Conservation (phyloP, 2,888 invertebrate genomes). For the Drosophila kambysellisi region DNA sequence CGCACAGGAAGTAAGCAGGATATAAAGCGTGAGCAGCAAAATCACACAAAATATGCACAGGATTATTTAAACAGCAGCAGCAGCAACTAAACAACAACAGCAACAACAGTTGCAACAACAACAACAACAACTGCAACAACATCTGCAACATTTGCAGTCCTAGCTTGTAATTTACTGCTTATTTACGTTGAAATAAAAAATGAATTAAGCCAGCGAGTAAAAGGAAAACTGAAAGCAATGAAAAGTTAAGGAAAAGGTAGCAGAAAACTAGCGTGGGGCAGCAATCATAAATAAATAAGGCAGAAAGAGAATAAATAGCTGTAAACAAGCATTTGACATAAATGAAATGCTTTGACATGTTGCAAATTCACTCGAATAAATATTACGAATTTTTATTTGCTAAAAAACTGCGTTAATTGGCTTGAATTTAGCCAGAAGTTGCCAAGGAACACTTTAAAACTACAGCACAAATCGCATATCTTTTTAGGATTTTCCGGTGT, state of each 20-base stretch:
- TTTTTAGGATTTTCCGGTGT: neutral
- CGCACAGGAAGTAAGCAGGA: constrained; percentile 24
- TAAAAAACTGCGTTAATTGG: constrained; percentile 47
- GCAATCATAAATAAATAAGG: constrained; percentile 64
- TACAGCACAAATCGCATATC: neutral
- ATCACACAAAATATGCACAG: constrained; percentile 44
- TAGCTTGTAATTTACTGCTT: constrained; percentile 76
- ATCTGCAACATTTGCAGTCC: constrained; percentile 43
- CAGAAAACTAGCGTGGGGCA: constrained; percentile 10
- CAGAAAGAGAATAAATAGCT: constrained; percentile 25
- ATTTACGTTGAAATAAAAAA: constrained; percentile 76
- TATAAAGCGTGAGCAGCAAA: constrained; percentile 36
- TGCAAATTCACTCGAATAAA: constrained; percentile 51
- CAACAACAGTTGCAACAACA: no score
- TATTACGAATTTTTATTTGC: constrained; percentile 9
- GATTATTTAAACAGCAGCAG: constrained; percentile 33
- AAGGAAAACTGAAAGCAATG: constrained; percentile 17
- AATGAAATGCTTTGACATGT: constrained; percentile 77
- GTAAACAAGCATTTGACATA: constrained; percentile 47
- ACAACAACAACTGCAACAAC: constrained; percentile 23
- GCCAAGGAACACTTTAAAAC: neutral
- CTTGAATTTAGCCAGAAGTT: neutral
- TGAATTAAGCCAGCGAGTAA: constrained; percentile 67
- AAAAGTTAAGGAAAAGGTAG: constrained; percentile 5
- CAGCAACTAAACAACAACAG: constrained; percentile 14